These are phyloP conservation scores for Caenorhabditis macrosperma DNA, from an alignment of 2,888 invertebrate species.

Conservation along the genomic window DNA sequence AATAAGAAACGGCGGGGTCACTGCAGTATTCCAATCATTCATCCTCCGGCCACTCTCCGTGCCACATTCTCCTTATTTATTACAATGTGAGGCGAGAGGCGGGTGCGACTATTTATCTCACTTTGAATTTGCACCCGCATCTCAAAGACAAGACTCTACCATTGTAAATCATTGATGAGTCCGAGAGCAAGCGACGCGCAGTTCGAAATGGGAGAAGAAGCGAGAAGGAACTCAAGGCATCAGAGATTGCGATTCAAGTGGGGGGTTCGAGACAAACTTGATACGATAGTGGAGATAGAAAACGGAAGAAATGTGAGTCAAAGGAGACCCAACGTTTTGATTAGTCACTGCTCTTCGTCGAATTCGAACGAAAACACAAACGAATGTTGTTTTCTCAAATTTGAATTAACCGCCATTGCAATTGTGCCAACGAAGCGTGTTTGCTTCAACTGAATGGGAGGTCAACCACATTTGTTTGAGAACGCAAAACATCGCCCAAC, in stretches of 20 bases:
- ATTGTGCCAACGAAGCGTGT: neutral
- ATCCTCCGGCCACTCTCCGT: conserved; percentile 1
- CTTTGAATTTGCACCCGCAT: conserved; percentile 28
- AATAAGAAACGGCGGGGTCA: conserved; percentile 7
- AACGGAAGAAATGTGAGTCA: neutral
- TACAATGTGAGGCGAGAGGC: neutral
- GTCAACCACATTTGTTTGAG: neutral
- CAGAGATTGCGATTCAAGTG: conserved; percentile 31
- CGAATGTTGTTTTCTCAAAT: neutral
- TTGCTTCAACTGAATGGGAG: neutral
- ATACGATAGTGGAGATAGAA: neutral
- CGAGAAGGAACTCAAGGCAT: neutral
- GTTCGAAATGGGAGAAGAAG: conserved; percentile 5
- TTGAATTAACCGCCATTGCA: neutral
- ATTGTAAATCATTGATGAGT: conserved; percentile 43
- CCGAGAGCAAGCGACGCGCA: neutral
- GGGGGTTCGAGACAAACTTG: neutral
- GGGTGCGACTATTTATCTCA: conserved; percentile 41
- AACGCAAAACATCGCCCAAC: neutral
- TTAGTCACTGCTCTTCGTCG: neutral
- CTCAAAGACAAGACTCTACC: neutral
- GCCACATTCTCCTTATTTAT: conserved; percentile 29
- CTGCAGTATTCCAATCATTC: conserved; percentile 1
- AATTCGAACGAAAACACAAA: neutral
- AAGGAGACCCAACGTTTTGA: too few species aligned